Conservation (phyloP, 2,888 invertebrate species). For the Cecidostiba fungosa region DNA sequence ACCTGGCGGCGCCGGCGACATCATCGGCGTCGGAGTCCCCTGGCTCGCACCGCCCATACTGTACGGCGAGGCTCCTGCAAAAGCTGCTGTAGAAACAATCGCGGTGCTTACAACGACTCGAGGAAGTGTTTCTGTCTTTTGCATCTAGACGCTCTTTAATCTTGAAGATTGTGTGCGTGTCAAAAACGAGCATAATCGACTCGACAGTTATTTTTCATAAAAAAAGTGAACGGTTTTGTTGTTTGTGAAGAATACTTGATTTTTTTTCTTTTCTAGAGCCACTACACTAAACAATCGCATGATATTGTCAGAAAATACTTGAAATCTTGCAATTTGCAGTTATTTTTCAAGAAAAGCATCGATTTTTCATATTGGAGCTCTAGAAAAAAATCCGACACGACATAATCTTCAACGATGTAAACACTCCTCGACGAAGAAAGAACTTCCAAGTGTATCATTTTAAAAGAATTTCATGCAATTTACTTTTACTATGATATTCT, state of each 20-base stretch:
- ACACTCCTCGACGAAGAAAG: constrained; percentile 61
- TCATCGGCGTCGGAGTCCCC: constrained; percentile 96
- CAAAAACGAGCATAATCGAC: constrained; percentile 10
- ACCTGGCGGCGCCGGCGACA: constrained; percentile 93
- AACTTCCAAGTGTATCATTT: constrained; percentile 61
- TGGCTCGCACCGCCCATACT: constrained; percentile 92
- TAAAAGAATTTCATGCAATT: constrained; percentile 31
- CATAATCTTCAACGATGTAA: constrained; percentile 51
- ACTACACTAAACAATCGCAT: neutral
- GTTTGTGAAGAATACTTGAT: neutral
- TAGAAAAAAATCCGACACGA: neutral
- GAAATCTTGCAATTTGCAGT: neutral
- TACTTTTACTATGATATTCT: constrained; percentile 28
- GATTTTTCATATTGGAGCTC: neutral
- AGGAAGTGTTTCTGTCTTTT: constrained; percentile 55
- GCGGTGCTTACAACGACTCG: constrained; percentile 72
- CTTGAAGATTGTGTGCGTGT: constrained; percentile 1
- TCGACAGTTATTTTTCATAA: neutral
- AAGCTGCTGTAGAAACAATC: constrained; percentile 81
- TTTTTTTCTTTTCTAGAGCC: neutral
- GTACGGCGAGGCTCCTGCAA: constrained; percentile 91
- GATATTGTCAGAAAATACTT: neutral
- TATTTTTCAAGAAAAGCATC: neutral
- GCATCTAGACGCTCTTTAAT: neutral
- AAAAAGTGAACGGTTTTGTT: neutral